A percentile compares a stretch with the other conserved stretches of the same genome.
phyloP scores from a whole-genome alignment of 2,113 vertebrate species.

The Panthera tigris region DNA sequence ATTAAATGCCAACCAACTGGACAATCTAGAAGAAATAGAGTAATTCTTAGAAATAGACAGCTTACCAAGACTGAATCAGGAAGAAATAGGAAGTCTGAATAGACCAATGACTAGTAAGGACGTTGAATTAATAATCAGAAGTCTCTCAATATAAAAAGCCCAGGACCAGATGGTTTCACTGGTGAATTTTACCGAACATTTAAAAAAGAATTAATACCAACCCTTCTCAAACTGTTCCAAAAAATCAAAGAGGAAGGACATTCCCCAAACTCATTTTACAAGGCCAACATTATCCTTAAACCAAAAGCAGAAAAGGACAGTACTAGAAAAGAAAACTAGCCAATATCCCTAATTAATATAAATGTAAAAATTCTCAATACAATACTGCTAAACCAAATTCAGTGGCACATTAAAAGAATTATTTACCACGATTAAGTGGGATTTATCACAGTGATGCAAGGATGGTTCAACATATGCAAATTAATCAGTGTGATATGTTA shows the following conservation, averaged over 20 bases:
- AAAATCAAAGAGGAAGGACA: not conserved
- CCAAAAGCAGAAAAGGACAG: not conserved
- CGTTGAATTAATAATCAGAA: not conserved
- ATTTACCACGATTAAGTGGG: not conserved
- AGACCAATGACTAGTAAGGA: too few species aligned
- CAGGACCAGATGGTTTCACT: not conserved
- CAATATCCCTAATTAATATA: not conserved
- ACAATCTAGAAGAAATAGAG: too few species aligned
- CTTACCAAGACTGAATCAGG: too few species aligned
- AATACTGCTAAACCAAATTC: not conserved
- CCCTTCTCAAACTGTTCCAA: not conserved
- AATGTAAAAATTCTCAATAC: not conserved
- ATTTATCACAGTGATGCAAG: not conserved
- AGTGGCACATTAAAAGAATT: not conserved
- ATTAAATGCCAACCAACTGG: too few species aligned
- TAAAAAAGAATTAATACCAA: not conserved
- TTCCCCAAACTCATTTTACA: not conserved
- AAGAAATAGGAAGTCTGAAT: too few species aligned
- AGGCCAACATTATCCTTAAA: not conserved
- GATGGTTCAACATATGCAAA: not conserved
- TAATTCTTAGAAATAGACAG: too few species aligned
- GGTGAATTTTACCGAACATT: not conserved
- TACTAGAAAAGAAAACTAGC: not conserved
- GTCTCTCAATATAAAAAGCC: not conserved
- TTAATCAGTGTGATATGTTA: not conserved